Evolutionary conservation across 2,113 vertebrate genomes (phyloP).

Genomic region (Thomomys bottae): DNA sequence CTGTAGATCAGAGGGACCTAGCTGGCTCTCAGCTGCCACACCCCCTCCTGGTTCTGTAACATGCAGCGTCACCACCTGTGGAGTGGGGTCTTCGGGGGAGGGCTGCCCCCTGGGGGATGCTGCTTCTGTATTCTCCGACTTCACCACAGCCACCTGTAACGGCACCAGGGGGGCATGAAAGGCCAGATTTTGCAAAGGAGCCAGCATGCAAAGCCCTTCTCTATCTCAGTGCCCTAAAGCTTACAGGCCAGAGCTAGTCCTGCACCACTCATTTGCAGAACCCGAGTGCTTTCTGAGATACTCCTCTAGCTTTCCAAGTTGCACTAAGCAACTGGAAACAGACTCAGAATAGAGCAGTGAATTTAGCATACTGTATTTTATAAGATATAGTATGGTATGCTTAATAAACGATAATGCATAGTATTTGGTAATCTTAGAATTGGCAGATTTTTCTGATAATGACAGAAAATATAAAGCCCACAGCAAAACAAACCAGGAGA

Average conservation of each 20-base stretch:
- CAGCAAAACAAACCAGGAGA: constrained; percentile 32
- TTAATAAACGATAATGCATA: too few species aligned
- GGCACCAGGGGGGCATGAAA: background rate
- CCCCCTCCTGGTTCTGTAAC: constrained; percentile 89
- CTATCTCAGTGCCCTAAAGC: background rate
- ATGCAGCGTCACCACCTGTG: constrained; percentile 92
- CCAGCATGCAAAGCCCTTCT: background rate
- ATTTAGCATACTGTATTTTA: too few species aligned
- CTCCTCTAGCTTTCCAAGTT: background rate
- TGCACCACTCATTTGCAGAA: background rate
- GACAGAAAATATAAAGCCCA: background rate
- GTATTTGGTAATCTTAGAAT: background rate
- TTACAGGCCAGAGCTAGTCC: background rate
- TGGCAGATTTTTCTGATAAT: constrained; percentile 36
- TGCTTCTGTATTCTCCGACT: constrained; percentile 75
- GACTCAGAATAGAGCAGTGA: background rate
- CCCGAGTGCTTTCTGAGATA: background rate
- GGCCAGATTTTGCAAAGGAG: background rate
- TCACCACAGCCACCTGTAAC: constrained; percentile 91
- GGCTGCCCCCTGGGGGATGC: constrained; percentile 62
- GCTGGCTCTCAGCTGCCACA: constrained; percentile 79
- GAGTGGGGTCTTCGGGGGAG: constrained; percentile 75
- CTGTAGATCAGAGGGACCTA: constrained; percentile 85
- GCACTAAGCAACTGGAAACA: background rate
- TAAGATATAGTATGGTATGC: too few species aligned